phyloP scores from a whole-genome alignment of 2,888 invertebrate genomes.

The Toxonevra muliebris region DNA sequence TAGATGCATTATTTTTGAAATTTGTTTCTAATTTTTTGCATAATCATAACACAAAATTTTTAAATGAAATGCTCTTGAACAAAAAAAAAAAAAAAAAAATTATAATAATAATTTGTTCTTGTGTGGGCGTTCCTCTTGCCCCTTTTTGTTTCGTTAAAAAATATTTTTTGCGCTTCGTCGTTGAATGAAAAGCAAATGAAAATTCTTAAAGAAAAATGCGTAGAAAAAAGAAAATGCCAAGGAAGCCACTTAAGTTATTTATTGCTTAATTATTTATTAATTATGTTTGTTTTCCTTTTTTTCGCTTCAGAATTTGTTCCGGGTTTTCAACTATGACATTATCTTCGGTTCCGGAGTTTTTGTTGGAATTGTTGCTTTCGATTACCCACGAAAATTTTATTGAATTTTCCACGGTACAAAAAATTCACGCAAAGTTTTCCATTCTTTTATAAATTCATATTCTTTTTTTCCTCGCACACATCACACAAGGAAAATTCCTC shows the following conservation, averaged over 20 bases:
- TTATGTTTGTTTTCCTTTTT: constrained; percentile 12
- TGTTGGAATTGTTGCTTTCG: background rate
- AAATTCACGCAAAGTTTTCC: constrained; percentile 6
- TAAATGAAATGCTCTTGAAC: too few species aligned
- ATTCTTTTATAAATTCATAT: background rate
- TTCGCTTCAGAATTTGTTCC: constrained; percentile 10
- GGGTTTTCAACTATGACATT: background rate
- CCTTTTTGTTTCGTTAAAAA: too few species aligned
- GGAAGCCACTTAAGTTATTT: constrained; percentile 28
- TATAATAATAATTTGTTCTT: too few species aligned
- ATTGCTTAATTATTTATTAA: constrained; percentile 14
- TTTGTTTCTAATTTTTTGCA: too few species aligned
- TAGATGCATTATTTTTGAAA: too few species aligned
- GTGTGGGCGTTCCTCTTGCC: too few species aligned
- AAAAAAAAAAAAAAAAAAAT: too few species aligned
- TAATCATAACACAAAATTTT: too few species aligned
- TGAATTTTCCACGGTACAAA: constrained; percentile 33
- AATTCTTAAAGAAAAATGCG: constrained; percentile 12
- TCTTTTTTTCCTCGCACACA: constrained; percentile 1
- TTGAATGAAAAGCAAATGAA: background rate
- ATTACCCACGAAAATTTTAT: constrained; percentile 15
- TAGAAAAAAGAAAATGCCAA: constrained; percentile 22
- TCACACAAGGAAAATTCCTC: background rate
- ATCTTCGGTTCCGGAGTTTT: background rate
- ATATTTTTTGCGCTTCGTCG: too few species aligned